Conservation (phyloP, 2,797 vertebrate species). For the Cossypha caffra region DNA sequence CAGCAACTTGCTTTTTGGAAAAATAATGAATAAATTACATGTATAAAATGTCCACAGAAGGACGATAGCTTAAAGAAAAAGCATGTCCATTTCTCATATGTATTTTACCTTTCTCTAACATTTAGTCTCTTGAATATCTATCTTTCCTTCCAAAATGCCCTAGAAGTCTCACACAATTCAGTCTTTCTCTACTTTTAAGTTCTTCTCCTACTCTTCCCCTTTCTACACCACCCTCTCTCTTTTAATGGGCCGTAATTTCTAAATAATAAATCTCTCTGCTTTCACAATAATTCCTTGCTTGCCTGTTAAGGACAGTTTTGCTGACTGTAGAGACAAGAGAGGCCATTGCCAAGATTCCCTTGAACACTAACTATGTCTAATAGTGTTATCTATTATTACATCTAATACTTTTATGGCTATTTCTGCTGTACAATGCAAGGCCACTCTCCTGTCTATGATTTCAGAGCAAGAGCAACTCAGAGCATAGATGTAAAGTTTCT, state of each 20-base stretch:
- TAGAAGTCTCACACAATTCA: neutral
- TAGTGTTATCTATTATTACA: no score
- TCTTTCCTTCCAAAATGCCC: neutral
- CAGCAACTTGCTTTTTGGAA: neutral
- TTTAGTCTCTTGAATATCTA: neutral
- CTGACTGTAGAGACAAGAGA: neutral
- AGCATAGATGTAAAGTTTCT: neutral
- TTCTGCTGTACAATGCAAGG: neutral
- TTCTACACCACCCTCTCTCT: fast-evolving
- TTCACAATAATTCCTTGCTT: neutral
- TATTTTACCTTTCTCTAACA: neutral
- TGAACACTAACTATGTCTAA: neutral
- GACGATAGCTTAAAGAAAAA: fast-evolving
- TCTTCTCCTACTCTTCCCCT: neutral
- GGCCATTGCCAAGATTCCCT: neutral
- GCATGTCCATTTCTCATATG: neutral
- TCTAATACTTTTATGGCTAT: neutral
- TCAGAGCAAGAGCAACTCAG: neutral
- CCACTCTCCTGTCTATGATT: neutral
- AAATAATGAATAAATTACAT: neutral
- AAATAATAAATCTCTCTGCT: neutral
- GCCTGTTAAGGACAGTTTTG: neutral
- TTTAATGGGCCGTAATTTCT: neutral
- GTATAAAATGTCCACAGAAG: neutral
- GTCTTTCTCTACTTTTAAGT: neutral